These are phyloP conservation scores for Phortica okadai DNA, from an alignment of 2,888 invertebrate genomes.

Conservation along the genomic window DNA sequence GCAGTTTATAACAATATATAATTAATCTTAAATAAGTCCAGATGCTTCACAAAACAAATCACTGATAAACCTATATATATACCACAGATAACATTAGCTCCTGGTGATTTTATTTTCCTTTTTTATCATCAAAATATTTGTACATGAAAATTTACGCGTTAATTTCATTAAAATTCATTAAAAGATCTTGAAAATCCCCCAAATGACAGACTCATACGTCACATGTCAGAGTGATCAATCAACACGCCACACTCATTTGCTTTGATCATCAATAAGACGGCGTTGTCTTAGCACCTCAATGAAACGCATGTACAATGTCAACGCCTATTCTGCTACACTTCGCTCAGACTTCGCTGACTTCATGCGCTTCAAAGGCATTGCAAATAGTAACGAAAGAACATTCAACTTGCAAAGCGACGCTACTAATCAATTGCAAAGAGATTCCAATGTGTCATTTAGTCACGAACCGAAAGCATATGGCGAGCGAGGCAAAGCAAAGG, in stretches of 20 bases:
- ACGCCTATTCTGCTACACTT: background rate
- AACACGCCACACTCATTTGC: conserved; percentile 19
- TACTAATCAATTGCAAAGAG: conserved; percentile 69
- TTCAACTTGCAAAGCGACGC: conserved; percentile 48
- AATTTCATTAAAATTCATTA: background rate
- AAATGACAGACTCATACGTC: background rate
- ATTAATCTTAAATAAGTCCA: too few relatives aligned
- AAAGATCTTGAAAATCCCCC: background rate
- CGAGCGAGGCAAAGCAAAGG: conserved; percentile 41
- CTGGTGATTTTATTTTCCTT: too few relatives aligned
- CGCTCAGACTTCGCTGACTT: background rate
- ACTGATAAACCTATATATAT: too few relatives aligned
- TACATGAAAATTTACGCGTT: too few relatives aligned
- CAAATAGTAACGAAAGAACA: background rate
- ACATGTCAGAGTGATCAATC: conserved; percentile 2
- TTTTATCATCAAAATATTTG: too few relatives aligned
- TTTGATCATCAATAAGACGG: conserved; percentile 21
- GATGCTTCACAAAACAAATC: too few relatives aligned
- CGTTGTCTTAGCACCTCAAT: conserved; percentile 1
- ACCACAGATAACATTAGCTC: too few relatives aligned
- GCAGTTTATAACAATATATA: too few relatives aligned
- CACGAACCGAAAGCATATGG: conserved; percentile 36
- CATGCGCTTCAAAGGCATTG: background rate
- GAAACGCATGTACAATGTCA: conserved; percentile 27
- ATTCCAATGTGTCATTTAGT: conserved; percentile 63